These are phyloP conservation scores for Arenaria interpres DNA, from an alignment of 2,113 vertebrate species.

Conservation along the genomic window DNA sequence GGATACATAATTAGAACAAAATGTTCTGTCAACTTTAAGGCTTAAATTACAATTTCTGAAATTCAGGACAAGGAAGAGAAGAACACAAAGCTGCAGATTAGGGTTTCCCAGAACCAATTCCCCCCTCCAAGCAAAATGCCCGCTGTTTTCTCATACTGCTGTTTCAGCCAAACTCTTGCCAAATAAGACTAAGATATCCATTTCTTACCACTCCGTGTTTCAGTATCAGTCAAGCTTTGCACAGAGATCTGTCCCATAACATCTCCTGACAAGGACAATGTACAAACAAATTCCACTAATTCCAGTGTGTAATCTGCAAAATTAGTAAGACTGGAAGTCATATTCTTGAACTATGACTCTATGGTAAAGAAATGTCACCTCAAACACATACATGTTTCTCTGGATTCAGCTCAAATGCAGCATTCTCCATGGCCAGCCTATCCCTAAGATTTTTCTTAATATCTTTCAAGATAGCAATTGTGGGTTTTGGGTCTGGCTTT, in stretches of 20 bases:
- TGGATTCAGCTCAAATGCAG: neutral
- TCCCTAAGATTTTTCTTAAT: neutral
- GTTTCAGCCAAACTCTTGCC: neutral
- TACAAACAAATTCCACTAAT: conserved; percentile 3
- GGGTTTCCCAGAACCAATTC: neutral
- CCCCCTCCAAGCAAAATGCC: neutral
- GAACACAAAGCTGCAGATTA: neutral
- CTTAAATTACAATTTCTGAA: conserved; percentile 6
- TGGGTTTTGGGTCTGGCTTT: neutral
- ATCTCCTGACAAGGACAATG: neutral
- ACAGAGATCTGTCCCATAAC: neutral
- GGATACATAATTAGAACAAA: neutral
- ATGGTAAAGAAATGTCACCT: neutral
- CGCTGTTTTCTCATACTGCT: neutral
- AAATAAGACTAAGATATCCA: neutral
- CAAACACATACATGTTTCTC: neutral
- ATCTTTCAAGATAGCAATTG: neutral
- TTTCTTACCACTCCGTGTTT: neutral
- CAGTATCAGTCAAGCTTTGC: neutral
- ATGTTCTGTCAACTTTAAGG: neutral
- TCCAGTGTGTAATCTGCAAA: neutral
- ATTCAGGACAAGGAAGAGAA: conserved; percentile 6
- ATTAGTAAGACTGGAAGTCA: neutral
- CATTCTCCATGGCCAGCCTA: neutral
- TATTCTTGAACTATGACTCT: neutral